A percentile compares a stretch with the other conserved stretches of the same genome.
Conservation (phyloP, 2,888 invertebrate genomes). For the Neoaliturus tenellus region DNA sequence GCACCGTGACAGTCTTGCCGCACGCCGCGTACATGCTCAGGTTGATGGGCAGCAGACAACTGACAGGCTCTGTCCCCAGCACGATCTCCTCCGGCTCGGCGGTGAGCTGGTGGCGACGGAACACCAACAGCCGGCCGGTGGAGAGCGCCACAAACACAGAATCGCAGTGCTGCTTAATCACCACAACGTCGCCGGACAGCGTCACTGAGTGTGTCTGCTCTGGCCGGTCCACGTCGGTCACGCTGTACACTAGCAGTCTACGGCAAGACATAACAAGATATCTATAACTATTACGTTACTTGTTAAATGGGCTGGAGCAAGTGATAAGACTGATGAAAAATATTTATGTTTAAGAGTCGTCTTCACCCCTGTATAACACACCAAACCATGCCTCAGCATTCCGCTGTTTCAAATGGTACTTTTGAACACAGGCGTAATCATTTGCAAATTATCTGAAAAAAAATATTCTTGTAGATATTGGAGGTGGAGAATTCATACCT, state of each 20-base stretch:
- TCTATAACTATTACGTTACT: too few species aligned
- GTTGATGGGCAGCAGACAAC: constrained; percentile 89
- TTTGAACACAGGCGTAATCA: too few species aligned
- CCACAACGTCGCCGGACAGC: constrained; percentile 82
- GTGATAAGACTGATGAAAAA: too few species aligned
- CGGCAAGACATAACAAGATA: too few species aligned
- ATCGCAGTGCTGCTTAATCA: constrained; percentile 90
- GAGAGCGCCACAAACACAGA: constrained; percentile 91
- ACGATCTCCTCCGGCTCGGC: constrained; percentile 83
- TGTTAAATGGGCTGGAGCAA: too few species aligned
- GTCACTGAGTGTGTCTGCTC: constrained; percentile 73
- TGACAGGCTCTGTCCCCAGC: constrained; percentile 82
- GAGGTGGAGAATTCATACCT: too few species aligned
- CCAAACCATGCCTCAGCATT: too few species aligned
- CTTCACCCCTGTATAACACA: too few species aligned
- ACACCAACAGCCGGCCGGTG: constrained; percentile 87
- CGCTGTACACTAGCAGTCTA: constrained; percentile 86
- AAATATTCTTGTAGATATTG: too few species aligned
- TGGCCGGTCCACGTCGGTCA: constrained; percentile 90
- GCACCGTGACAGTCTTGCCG: constrained; percentile 88
- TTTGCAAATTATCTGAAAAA: too few species aligned
- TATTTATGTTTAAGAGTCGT: too few species aligned
- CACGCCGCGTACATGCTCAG: constrained; percentile 91
- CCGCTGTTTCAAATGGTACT: too few species aligned
- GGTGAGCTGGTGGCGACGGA: constrained; percentile 74